These are phyloP conservation scores for Drosophila pseudotakahashii DNA, from an alignment of 2,888 invertebrate genomes.

Conservation along the genomic window DNA sequence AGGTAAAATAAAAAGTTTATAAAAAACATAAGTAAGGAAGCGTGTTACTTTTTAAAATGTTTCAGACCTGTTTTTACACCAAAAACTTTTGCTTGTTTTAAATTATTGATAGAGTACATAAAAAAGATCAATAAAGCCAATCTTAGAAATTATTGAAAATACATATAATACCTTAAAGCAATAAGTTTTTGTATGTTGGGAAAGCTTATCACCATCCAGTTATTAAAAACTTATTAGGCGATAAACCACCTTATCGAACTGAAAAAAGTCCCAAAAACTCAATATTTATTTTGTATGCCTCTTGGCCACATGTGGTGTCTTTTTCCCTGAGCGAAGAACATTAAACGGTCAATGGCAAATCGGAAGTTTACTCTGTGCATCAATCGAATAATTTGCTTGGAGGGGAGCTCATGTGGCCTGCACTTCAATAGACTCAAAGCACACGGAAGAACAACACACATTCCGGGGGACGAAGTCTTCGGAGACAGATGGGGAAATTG, in stretches of 20 bases:
- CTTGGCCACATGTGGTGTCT: not conserved
- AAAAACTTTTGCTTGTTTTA: no score
- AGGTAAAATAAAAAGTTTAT: no score
- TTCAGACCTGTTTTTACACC: no score
- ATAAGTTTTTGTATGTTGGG: no score
- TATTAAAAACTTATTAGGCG: no score
- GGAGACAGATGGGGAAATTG: constrained; percentile 67
- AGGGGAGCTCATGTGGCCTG: constrained; percentile 1
- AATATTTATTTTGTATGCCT: not conserved
- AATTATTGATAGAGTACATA: no score
- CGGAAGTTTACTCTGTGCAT: constrained; percentile 40
- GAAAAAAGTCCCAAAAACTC: no score
- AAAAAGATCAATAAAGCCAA: no score
- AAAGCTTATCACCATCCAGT: not conserved
- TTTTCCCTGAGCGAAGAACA: constrained; percentile 3
- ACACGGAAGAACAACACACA: constrained; percentile 24
- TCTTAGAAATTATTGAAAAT: no score
- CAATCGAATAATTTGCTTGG: constrained; percentile 33
- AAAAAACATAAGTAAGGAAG: no score
- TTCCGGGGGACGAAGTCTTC: constrained; percentile 18
- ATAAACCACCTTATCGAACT: not conserved
- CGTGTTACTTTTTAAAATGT: no score
- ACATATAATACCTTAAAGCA: no score
- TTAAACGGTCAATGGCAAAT: constrained; percentile 23
- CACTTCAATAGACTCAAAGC: constrained; percentile 16